A percentile compares a stretch with the other conserved stretches of the same genome.
Conservation (phyloP, 2,797 vertebrate genomes). For the Syndactyla subalaris region DNA sequence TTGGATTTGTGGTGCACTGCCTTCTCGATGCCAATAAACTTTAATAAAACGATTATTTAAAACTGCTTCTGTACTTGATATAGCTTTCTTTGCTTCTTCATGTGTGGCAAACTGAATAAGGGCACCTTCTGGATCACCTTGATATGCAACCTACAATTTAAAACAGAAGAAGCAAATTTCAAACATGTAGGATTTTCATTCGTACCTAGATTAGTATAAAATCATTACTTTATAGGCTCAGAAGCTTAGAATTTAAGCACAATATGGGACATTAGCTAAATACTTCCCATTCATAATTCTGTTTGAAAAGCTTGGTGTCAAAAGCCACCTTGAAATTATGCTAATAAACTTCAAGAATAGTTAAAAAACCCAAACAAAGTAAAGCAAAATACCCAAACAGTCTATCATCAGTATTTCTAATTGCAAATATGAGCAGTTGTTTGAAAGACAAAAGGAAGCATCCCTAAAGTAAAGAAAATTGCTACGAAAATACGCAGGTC, state of each 20-base stretch:
- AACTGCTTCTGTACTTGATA: constrained; percentile 95
- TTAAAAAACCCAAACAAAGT: not conserved
- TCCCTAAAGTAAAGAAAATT: not conserved
- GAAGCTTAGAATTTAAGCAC: not conserved
- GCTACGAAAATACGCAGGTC: not conserved
- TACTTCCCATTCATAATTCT: not conserved
- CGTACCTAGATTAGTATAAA: not conserved
- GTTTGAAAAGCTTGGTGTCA: not conserved
- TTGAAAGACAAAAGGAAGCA: not conserved
- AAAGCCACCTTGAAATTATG: not conserved
- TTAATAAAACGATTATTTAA: constrained; percentile 97
- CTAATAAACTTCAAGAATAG: not conserved
- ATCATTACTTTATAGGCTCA: not conserved
- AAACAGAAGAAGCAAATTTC: constrained; percentile 27
- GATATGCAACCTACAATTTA: constrained; percentile 90
- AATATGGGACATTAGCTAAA: not conserved
- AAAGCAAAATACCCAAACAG: not conserved
- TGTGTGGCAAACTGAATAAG: constrained; percentile 94
- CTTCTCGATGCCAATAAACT: constrained; percentile 93
- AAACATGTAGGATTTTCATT: not conserved
- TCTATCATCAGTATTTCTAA: not conserved
- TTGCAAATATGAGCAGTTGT: not conserved
- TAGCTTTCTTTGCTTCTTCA: constrained; percentile 91
- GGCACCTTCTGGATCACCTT: constrained; percentile 92
- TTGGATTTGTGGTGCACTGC: constrained; percentile 71